These are phyloP conservation scores for Tricholauxania praeusta DNA, from an alignment of 2,888 invertebrate species.

Conservation along the genomic window DNA sequence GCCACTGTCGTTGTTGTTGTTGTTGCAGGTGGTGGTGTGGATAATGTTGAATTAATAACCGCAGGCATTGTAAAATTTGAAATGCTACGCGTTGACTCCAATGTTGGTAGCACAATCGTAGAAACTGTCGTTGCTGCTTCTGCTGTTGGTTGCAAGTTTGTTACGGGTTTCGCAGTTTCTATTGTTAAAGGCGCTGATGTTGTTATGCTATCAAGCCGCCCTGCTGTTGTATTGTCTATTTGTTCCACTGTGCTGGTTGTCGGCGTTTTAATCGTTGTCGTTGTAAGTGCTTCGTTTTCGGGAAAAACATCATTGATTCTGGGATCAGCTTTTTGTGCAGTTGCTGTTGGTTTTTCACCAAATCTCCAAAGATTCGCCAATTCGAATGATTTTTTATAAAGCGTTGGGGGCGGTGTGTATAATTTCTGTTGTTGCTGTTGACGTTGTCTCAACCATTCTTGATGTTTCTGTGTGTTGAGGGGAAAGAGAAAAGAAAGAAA, in stretches of 20 bases:
- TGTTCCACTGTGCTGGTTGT: constrained; percentile 40
- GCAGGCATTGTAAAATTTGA: constrained; percentile 5
- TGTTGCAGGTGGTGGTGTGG: constrained; percentile 31
- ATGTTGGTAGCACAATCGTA: background rate
- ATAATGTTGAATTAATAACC: background rate
- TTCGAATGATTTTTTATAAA: constrained; percentile 50
- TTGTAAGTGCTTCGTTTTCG: constrained; percentile 53
- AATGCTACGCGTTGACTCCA: constrained; percentile 8
- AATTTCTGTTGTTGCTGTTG: constrained; percentile 47
- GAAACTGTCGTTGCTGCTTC: background rate
- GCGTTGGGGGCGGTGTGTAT: constrained; percentile 36
- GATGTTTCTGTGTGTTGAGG: constrained; percentile 59
- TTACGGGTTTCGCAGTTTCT: background rate
- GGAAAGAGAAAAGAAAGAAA: too few species aligned
- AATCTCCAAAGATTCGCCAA: constrained; percentile 58
- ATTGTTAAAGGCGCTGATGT: constrained; percentile 24
- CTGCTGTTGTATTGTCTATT: constrained; percentile 13
- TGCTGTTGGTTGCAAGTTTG: constrained; percentile 6
- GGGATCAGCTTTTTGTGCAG: constrained; percentile 45
- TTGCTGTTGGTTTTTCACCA: constrained; percentile 45
- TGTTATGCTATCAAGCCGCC: constrained; percentile 17
- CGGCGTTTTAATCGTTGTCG: constrained; percentile 29
- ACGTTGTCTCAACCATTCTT: constrained; percentile 65
- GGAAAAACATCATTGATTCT: constrained; percentile 62
- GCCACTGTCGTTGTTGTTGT: constrained; percentile 49